A percentile compares a stretch with the other conserved stretches of the same genome.
phyloP scores from a whole-genome alignment of 2,888 invertebrate species.

The Tipula unca region DNA sequence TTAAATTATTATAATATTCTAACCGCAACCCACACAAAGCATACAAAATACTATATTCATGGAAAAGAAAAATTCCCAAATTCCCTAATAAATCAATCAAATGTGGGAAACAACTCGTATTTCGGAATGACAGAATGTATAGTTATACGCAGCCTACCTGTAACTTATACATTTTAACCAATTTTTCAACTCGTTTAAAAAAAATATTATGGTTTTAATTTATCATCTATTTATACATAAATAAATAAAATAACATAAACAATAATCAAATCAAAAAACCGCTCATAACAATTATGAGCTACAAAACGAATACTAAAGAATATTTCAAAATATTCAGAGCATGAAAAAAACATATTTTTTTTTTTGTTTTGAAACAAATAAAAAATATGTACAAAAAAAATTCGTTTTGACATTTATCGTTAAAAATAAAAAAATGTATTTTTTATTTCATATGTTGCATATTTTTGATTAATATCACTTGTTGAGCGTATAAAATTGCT shows the following conservation, averaged over 20 bases:
- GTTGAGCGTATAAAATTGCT: too few species aligned
- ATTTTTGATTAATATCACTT: background rate
- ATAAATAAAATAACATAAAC: background rate
- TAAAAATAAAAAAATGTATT: background rate
- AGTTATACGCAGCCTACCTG: too few species aligned
- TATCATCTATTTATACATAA: background rate
- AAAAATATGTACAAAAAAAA: background rate
- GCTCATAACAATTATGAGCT: background rate
- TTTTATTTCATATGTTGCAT: background rate
- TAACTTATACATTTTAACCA: too few species aligned
- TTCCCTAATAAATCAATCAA: too few species aligned
- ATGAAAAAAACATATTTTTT: background rate
- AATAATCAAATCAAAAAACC: background rate
- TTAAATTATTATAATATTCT: too few species aligned
- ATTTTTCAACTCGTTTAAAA: too few species aligned
- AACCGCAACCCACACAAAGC: too few species aligned
- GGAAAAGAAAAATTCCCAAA: too few species aligned
- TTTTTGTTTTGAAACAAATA: background rate
- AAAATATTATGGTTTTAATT: background rate
- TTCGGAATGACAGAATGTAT: too few species aligned
- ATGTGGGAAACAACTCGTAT: too few species aligned
- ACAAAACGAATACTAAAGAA: background rate
- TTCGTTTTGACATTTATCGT: background rate
- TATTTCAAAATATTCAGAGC: background rate
- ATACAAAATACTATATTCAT: too few species aligned